These are phyloP conservation scores for Callospermophilus lateralis DNA, from an alignment of 2,113 vertebrate genomes.

Conservation along the genomic window DNA sequence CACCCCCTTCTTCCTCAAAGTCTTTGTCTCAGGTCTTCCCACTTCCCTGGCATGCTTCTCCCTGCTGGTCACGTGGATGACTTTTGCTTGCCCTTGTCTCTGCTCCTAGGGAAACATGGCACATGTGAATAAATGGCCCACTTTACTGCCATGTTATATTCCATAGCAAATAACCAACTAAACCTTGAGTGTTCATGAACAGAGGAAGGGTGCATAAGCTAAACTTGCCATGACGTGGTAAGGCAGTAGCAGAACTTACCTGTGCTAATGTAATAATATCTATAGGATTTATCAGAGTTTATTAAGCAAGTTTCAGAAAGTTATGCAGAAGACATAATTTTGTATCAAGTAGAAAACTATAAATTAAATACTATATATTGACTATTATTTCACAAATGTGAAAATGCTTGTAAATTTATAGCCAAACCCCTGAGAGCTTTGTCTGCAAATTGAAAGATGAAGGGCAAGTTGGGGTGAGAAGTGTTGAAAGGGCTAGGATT, in stretches of 20 bases:
- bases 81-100: neutral
- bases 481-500: neutral
- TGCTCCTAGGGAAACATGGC: neutral
- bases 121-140: neutral
- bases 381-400: neutral
- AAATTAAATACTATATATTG: neutral
- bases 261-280: neutral
- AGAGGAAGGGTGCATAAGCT: neutral
- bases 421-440: neutral
- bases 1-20: neutral
- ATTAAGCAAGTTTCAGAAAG: neutral
- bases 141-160: neutral
- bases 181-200: neutral
- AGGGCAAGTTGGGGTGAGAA: neutral
- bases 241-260: neutral
- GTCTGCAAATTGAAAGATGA: neutral
- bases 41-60: neutral
- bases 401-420: neutral
- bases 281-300: neutral
- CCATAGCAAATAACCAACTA: neutral
- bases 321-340: neutral
- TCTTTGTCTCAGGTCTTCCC: neutral
- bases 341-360: neutral
- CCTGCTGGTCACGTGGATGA: too few relatives aligned
- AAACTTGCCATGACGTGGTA: neutral